Base-by-base conservation (phyloP, 1,140 invertebrate genomes). In the Drosophila obscura region DNA sequence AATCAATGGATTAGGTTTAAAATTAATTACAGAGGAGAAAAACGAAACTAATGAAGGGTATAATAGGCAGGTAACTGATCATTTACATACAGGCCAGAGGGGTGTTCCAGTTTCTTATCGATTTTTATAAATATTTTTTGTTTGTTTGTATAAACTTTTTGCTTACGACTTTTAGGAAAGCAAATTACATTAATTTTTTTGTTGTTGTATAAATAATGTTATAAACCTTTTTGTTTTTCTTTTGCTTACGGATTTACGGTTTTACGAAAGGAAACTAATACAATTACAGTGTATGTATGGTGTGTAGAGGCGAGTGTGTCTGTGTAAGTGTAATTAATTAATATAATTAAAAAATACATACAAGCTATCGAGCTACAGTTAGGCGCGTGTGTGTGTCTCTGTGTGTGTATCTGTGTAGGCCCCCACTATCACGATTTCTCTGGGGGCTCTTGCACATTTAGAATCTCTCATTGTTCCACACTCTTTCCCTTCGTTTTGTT, bases 271-370 rank as follows among this genome's bases (percentile, higher is more conserved):
- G 58, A 15, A 48, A 26, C 53, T 68, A 62, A 55, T 50, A 49
- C 43, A 53, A 62, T 51, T 26, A 43, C 11, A 39, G 16, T 16
- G 57, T 28, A 8, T 31, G 35, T 13, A 13, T 39, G 35, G 11
- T 39, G 35, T 39, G 11, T 13, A 39, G 4, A 13, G 11, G 35
- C 35, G 11, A 39, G 24, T 28, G 61, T 56, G 44, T 72, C 51
- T 48, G 56, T 64, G 73, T 73, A 43, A 66, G 59, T 76, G 64
- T 77, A 52, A 63, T 58, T 80, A 77, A 78, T 87, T 81, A 78
- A 81, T 82, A 87, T 82, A 87, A 82, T 85, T 85, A 69, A 85
- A 85, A 85, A 81, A 43, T 78, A 87, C 74, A 72, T 78, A 76
- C 65, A 87, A 77, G 56, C 78, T 87, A 78, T 48, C 45, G 31